Base-by-base conservation (phyloP, 2,888 invertebrate genomes). In the Orthosia gracilis region DNA sequence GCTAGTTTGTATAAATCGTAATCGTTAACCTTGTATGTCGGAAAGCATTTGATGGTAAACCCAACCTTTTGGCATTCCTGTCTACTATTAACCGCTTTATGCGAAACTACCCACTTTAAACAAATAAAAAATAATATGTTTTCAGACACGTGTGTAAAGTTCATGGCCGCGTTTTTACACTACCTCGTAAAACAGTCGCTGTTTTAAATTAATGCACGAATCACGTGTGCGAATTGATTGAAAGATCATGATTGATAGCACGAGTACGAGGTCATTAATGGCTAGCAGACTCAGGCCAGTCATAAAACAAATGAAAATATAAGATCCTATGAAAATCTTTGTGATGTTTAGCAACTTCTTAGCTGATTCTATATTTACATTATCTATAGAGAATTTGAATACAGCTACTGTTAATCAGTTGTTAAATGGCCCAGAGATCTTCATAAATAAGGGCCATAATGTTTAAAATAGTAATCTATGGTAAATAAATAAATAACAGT, bases 1-100 rank as follows among this genome's bases (percentile, higher is more conserved):
- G 55, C n/a, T 54, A 69, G 40, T 69, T 76, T 58, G 21, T 72
- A 69, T 69, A 73, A 72, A 80, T 72, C 9, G n/a, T 68, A 50
- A 50, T 69, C 26, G 64, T 77, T 69, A 81, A 54, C 72, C 66
- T 72, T 66, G 71, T 65, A 26, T 59, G 62, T 62, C 23, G 18
- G 52, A 40, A 59, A 66, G 57, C n/a, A 64, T 67, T 76, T 72
- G 49, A 76, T 71, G 49, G 54, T 64, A 26, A 12, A 55, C 69
- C 63, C 55, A 50, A 77, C 63, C 54, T 31, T 70, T 50, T 67
- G 12, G 50, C 67, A 69, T 77, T 64, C 23, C 69, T 54, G 57
- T 71, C 55, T 26, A 23, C 61, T 61, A 58, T 70, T 76, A 73
- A 50, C 67, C 55, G 40, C 55, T 12, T 23, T 57, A 23, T 26